A percentile compares a stretch with the other conserved stretches of the same genome.
These are phyloP conservation scores for Gymnosoma rotundatum DNA, from an alignment of 2,888 invertebrate species.

Conservation along the genomic window DNA sequence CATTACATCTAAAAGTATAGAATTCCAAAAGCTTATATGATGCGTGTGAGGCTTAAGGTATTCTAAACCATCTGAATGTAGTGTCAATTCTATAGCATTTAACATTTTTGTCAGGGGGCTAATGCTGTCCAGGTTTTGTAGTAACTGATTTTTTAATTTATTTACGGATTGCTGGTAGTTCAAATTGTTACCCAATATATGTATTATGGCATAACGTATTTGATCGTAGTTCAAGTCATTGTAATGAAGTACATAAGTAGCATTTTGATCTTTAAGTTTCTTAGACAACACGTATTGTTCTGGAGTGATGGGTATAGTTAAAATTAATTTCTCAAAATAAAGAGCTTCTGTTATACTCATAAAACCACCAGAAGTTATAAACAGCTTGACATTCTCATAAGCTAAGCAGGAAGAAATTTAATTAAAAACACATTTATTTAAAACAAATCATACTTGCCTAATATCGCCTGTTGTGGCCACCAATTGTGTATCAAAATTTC, in stretches of 20 bases:
- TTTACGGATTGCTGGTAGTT: constrained; percentile 73
- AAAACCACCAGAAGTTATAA: constrained; percentile 85
- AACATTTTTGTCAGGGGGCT: constrained; percentile 77
- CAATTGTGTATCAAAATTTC: constrained; percentile 79
- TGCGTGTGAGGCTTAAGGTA: constrained; percentile 80
- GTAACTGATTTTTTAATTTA: constrained; percentile 72
- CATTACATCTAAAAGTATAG: constrained; percentile 80
- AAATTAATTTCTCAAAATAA: constrained; percentile 82
- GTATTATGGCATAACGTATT: constrained; percentile 79
- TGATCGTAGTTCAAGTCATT: constrained; percentile 81
- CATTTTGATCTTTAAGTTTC: constrained; percentile 81
- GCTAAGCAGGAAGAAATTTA: constrained; percentile 76
- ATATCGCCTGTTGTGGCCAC: constrained; percentile 81
- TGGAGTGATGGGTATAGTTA: constrained; percentile 83
- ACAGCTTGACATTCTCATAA: constrained; percentile 84
- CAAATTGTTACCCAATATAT: constrained; percentile 79
- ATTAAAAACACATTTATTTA: background rate
- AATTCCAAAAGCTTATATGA: constrained; percentile 78
- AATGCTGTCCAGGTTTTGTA: constrained; percentile 72
- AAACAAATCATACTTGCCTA: constrained; percentile 75
- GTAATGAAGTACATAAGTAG: constrained; percentile 79
- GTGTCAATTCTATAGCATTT: constrained; percentile 79
- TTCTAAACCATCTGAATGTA: constrained; percentile 77
- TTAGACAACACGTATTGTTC: constrained; percentile 83
- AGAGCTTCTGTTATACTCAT: constrained; percentile 84